Percentiles rank a stretch among this genome's conserved stretches.
Evolutionary conservation across 2,113 vertebrate species (phyloP).

Genomic region (Malurus cyaneus): DNA sequence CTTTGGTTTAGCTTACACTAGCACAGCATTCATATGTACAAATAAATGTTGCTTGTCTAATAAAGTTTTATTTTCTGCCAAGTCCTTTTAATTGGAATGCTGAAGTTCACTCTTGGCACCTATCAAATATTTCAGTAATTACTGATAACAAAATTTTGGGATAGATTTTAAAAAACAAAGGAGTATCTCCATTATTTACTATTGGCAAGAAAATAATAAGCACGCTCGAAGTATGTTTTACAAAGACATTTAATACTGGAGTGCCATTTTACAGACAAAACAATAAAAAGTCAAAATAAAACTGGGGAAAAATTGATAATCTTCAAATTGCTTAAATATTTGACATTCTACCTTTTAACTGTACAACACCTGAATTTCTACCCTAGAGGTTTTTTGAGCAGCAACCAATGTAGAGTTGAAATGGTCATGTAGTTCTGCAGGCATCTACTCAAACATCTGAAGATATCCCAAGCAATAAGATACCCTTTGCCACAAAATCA

Average conservation of each 20-base stretch:
- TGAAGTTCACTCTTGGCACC: background rate
- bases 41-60: background rate
- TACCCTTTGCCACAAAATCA: background rate
- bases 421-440: accelerated
- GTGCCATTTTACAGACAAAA: background rate
- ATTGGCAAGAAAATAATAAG: background rate
- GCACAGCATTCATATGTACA: background rate
- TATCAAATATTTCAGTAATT: background rate
- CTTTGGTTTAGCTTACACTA: background rate
- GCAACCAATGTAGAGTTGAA: background rate
- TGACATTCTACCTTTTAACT: background rate
- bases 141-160: background rate
- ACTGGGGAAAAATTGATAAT: background rate
- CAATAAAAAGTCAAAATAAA: background rate
- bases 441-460: background rate
- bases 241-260: background rate
- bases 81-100: background rate
- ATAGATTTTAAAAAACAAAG: background rate
- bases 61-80: background rate
- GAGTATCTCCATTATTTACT: background rate
- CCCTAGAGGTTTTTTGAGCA: background rate
- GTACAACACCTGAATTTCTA: background rate
- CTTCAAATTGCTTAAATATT: background rate
- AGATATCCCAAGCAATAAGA: background rate
- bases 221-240: background rate